Evolutionary conservation across 2,113 vertebrate species (phyloP), one percentile per base, ranked within the genome.

Genomic region (Turnix velox): DNA sequence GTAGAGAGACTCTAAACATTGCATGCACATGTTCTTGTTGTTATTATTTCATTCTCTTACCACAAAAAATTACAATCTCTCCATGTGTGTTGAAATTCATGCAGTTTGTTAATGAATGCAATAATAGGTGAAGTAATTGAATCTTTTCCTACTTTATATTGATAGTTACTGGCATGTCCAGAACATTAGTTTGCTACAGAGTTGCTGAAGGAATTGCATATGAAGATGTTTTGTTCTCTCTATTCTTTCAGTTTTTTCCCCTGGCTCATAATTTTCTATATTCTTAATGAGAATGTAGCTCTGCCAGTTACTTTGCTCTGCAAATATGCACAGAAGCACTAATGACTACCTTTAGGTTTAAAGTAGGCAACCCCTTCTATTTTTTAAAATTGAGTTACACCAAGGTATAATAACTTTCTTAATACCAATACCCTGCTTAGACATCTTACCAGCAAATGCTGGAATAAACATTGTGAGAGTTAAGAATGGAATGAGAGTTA

Each of bases 401-500:
- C 42, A 69, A 93, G 65, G 43, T 81, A 93, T n/a, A 95, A 90
- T 65, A 86, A 74, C 89, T 74, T 67, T 88, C 30, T 90, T 71
- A 79, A 62, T 67, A 85, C 51, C 14, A 45, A 28, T 51, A 78
- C 23, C 58, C 63, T 78, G 63, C 83, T 92, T 84, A 80, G 63
- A 79, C 57, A 68, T 39, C 25, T 80, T 40, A 65, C 20, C 69
- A 91, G 51, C 58, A 90, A 93, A 96, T 87, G 78, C 71, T 88
- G 82, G 39, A 61, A 66, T 67, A 93, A 93, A 77, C 91, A 91
- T n/a, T 86, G 54, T 13, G 10, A 22, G 39, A 75, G 39, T 49
- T 92, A 79, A 85, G 87, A 80, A 95, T 71, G 2, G 12, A 31
- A 46, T 65, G 40, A 51, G 40, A 87, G 74, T 87, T 79, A 55